Base-by-base conservation (phyloP, 2,113 vertebrate species). In the Rhinoderma darwinii region DNA sequence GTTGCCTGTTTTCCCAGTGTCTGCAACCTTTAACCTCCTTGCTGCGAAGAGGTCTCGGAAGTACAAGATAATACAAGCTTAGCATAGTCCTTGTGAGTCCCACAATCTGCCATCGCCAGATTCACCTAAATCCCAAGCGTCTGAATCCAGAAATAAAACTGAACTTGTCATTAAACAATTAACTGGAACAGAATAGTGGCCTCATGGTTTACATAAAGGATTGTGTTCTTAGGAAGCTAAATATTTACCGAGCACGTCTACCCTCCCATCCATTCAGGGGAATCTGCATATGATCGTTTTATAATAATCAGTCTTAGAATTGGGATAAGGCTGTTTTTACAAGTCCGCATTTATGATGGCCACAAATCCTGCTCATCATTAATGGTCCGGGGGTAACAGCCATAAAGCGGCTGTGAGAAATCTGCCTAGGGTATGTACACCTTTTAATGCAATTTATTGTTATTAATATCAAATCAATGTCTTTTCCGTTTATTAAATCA, bases 71-170 rank as follows among this genome's bases (percentile, higher is more conserved):
- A 85, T 78, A 32, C 30, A 5, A 12, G 74, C 73, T 78, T 68
- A 85, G 59, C 56, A 50, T 17, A 30, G 30, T 56, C 11, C 37
- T 30, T 44, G n/a, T 18, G 74, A 59, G 74, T 85, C 84, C 78
- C 84, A 78, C 56, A 85, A 85, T 85, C 84, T 85, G 84, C 74
- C 73, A 68, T 66, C 18, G 27, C 73, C 74, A 50, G 84, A 68
- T 41, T 85, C 37, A 43, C 47, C 32, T 37, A 37, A 22, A 22
- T 83, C 47, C 82, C 82, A 5, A 20, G 83, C 9, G 39, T 15
- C 25, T 43, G 35, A 2, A 27, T 47, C 35, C 25, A 37, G 82
- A 14, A 73, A 83, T 83, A 72, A 54, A 73, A 22, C 66, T 54
- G 22, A 1, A 47, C 47, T 7, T 54, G 37, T 56, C 70, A 84